Evolutionary conservation across 2,888 invertebrate genomes (phyloP), one percentile per base, ranked within the genome.

Genomic region (Limnephilus lunatus): DNA sequence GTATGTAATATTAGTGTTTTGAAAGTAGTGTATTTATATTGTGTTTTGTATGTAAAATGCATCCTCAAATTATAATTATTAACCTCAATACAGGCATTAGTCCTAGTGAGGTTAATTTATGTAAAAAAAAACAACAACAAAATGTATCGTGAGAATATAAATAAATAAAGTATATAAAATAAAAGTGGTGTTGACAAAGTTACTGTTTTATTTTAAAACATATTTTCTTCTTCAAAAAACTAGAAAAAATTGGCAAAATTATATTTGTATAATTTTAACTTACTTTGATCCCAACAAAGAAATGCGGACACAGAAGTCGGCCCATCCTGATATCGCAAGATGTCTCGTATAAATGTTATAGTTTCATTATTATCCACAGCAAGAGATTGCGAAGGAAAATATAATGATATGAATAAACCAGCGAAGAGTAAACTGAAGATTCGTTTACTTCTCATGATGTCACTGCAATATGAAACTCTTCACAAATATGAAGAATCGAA

Each of bases 271-370:
- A 82, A 7, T 81, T 31, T 31, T 44, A 12, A 68, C 87, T 86
- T 48, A 90, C 92, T 89, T 39, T n/a, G 90, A 30, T 90, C 48
- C 85, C 90, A 92, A 81, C 92, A 92, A 3, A 92, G 81, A 31
- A 85, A 92, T 35, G 85, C 92, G 3, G 89, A 81, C 15, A 92
- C 35, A 9, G 83, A 35, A 19, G 81, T 81, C 14, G 39, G 35
- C 11, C 35, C 31, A 32, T 89, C 80, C 81, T 81, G n/a, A 30
- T 32, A 35, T 2, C 9, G 14, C 39, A 89, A 35, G 25, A 89
- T 15, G 81, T 89, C 81, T 35, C 30, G 44, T 9, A 87, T 15
- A 48, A 87, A 53, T n/a, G 30, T 3, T 53, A 39, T 39, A 14
- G 85, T 39, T 44, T 85, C 85, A 11, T 35, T 39, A 25, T 39